Percentiles rank a stretch among this genome's conserved stretches.
phyloP scores from a whole-genome alignment of 2,888 invertebrate genomes.

The Endotricha flammealis region DNA sequence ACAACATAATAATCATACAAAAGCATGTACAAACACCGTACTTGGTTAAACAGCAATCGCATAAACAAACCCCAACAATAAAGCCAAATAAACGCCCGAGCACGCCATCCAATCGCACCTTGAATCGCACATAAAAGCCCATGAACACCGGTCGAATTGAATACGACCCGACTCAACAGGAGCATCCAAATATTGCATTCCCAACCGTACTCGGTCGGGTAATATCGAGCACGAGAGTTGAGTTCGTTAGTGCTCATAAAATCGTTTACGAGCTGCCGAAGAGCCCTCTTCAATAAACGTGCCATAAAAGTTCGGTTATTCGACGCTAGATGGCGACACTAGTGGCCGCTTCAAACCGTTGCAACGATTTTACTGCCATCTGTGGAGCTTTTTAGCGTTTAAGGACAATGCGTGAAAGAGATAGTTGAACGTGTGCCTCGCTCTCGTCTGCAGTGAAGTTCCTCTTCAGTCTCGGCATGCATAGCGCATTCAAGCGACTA shows the following conservation, averaged over 20 bases:
- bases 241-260: constrained; percentile 75
- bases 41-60: constrained; percentile 77
- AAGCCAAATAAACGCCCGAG: constrained; percentile 77
- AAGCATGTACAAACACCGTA: constrained; percentile 73
- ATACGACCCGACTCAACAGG: constrained; percentile 66
- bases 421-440: constrained; percentile 29
- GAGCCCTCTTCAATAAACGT: constrained; percentile 77
- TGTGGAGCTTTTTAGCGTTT: constrained; percentile 73
- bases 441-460: constrained; percentile 40
- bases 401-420: constrained; percentile 43
- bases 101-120: constrained; percentile 79
- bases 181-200: constrained; percentile 71
- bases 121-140: constrained; percentile 77
- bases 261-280: constrained; percentile 78
- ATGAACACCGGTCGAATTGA: constrained; percentile 74
- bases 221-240: constrained; percentile 70
- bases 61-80: constrained; percentile 79
- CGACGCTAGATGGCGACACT: constrained; percentile 74
- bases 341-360: constrained; percentile 70
- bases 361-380: constrained; percentile 76
- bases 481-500: too few relatives aligned
- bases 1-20: constrained; percentile 76
- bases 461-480: too few relatives aligned
- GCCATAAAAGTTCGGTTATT: constrained; percentile 76
- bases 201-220: constrained; percentile 71